Conservation (phyloP, 2,113 vertebrate species). For the Orientallactaga bullata region DNA sequence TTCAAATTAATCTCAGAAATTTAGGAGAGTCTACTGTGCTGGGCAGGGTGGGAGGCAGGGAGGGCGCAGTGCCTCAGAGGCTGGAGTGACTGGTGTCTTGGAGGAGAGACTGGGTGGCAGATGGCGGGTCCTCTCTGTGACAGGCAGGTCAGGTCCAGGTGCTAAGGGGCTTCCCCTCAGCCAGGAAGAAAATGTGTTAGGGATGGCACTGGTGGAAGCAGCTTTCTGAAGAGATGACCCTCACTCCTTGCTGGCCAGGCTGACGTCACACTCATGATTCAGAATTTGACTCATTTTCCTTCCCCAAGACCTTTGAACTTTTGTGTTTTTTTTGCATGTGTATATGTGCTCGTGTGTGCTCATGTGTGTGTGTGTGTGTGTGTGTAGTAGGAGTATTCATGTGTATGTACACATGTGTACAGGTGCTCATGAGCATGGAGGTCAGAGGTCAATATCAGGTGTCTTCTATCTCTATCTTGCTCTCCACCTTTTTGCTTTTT, state of each 20-base stretch:
- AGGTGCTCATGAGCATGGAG: too few relatives aligned
- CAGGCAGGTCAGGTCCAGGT: neutral
- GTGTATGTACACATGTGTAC: neutral
- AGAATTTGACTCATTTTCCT: neutral
- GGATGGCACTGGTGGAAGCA: neutral
- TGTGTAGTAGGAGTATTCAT: too few relatives aligned
- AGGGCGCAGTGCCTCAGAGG: neutral
- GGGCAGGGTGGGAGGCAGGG: neutral
- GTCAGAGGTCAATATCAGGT: too few relatives aligned
- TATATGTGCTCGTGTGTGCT: too few relatives aligned
- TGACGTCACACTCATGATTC: neutral
- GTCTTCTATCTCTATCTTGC: too few relatives aligned
- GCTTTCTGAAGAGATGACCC: neutral
- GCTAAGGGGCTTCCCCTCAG: neutral
- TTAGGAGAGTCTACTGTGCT: neutral
- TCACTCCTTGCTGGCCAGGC: neutral
- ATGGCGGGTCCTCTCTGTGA: neutral
- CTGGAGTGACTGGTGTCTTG: neutral
- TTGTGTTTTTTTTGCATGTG: too few relatives aligned
- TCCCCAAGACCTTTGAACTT: neutral
- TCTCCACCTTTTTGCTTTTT: too few relatives aligned
- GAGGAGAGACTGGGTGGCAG: neutral
- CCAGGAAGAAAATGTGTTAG: neutral
- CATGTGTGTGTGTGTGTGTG: too few relatives aligned
- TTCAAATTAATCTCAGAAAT: conserved; percentile 55